Evolutionary conservation across 2,113 vertebrate species (phyloP), one percentile per base, ranked within the genome.

Genomic region (Garra rufa): DNA sequence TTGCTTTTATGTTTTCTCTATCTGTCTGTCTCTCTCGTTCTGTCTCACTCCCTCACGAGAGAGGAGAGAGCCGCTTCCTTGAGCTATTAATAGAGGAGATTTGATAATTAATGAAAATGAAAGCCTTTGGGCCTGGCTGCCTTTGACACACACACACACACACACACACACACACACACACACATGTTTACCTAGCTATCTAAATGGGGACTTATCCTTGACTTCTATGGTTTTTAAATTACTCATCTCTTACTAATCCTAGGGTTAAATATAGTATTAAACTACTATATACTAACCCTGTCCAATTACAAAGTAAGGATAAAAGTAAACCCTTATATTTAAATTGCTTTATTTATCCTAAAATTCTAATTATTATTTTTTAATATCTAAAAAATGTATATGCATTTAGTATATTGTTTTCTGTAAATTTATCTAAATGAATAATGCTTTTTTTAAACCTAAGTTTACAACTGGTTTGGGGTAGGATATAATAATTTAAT

Each of bases 51-150:
- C 38, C 57, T 85, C 76, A 70, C 34, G 24, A 30, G 74, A 83
- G 75, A 81, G 59, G 46, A 44, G 63, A 83, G 46, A 69, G 61
- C 85, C 90, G 84, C 86, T 92, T 92, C 90, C 89, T 86, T 81
- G 85, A 91, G 91, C 91, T 94, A 93, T 93, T 94, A 93, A 94
- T 93, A 92, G 92, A 89, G 83, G 82, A 90, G 90, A 91, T 94
- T 93, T 91, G 87, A 90, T 93, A 92, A 94, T 94, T 93, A 93
- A 88, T 90, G 81, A 89, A 93, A 93, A 91, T 90, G 85, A 91
- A 92, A 88, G 91, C 89, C 89, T 83, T 81, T 88, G 88, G 91
- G 89, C 89, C 85, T 90, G 82, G 83, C 77, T 80, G 57, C 26
- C 85, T 86, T 82, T 79, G 17, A 59, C 24, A 76, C 65, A 82